A percentile compares a stretch with the other conserved stretches of the same genome.
These are phyloP conservation scores for Desmophyllum pertusum DNA, from an alignment of 92 coral and sea anemone species.

Conservation along the genomic window DNA sequence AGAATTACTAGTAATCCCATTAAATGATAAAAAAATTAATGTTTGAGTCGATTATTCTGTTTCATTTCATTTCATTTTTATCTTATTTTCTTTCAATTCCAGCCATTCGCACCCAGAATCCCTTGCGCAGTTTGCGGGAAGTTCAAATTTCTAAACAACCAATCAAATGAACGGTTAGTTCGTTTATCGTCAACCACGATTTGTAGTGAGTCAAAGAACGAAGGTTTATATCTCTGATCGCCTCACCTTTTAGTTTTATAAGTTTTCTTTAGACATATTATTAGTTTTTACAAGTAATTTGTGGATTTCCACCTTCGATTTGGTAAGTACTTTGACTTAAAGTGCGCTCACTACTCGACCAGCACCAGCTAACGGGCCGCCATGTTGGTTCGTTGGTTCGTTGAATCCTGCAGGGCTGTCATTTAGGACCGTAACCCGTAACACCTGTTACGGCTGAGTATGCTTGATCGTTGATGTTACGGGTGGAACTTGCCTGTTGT, in stretches of 20 bases:
- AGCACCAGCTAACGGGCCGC: neutral
- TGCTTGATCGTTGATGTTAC: too few species aligned
- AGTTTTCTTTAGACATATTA: neutral
- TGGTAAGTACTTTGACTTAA: slow-evolving; percentile 4
- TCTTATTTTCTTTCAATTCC: neutral
- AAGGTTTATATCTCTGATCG: slow-evolving; percentile 8
- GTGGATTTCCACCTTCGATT: neutral
- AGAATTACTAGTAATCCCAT: neutral
- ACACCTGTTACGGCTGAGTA: too few species aligned
- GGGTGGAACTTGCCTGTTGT: too few species aligned
- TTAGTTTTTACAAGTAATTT: neutral
- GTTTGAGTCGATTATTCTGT: too few species aligned
- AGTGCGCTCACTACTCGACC: neutral
- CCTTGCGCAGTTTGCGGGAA: slow-evolving; percentile 55
- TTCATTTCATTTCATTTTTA: neutral
- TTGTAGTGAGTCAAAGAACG: neutral
- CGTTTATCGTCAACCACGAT: neutral
- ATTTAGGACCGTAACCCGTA: too few species aligned
- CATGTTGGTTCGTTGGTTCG: neutral
- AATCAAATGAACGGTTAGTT: slow-evolving; percentile 46
- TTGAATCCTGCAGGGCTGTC: too few species aligned
- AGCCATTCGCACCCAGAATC: slow-evolving; percentile 32
- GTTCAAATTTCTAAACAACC: slow-evolving; percentile 59
- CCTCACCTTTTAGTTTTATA: slow-evolving; percentile 4
- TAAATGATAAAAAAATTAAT: too few species aligned